Conservation (phyloP, 2,797 vertebrate genomes). For the Crenichthys baileyi region DNA sequence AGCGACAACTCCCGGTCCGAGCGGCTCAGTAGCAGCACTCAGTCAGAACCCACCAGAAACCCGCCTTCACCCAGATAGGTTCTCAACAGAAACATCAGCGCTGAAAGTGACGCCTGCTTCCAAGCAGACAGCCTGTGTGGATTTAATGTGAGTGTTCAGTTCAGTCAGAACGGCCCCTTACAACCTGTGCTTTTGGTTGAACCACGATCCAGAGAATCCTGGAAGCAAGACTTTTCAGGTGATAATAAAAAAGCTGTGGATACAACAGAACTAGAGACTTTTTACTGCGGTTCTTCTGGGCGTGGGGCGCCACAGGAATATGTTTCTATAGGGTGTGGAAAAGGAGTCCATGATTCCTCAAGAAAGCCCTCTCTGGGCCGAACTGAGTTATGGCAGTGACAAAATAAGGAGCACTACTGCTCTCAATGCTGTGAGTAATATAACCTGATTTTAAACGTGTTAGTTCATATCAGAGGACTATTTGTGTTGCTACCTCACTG, state of each 20-base stretch:
- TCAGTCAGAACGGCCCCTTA: constrained; percentile 20
- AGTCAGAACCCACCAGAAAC: constrained; percentile 62
- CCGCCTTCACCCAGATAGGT: constrained; percentile 37
- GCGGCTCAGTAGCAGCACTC: constrained; percentile 71
- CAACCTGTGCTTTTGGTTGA: constrained; percentile 34
- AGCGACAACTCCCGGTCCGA: constrained; percentile 70
- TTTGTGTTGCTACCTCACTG: neutral
- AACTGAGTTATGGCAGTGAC: constrained; percentile 73
- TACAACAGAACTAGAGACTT: constrained; percentile 66
- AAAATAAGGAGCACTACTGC: constrained; percentile 84
- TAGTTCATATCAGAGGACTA: constrained; percentile 16
- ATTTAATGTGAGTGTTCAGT: constrained; percentile 25
- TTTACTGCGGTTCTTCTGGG: constrained; percentile 51
- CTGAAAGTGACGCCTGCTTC: constrained; percentile 26
- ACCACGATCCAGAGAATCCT: constrained; percentile 38
- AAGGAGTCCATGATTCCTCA: constrained; percentile 36
- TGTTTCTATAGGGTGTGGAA: constrained; percentile 34
- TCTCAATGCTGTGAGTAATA: constrained; percentile 90
- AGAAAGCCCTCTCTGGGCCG: constrained; percentile 53
- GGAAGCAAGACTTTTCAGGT: constrained; percentile 42
- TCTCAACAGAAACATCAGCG: constrained; percentile 36
- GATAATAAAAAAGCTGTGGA: constrained; percentile 59
- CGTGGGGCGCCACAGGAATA: constrained; percentile 43
- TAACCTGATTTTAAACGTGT: constrained; percentile 2
- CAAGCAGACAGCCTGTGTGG: constrained; percentile 42